Percentiles rank a stretch among this genome's conserved stretches.
Evolutionary conservation across 1,140 invertebrate genomes (phyloP).

Genomic region (Atta texana): DNA sequence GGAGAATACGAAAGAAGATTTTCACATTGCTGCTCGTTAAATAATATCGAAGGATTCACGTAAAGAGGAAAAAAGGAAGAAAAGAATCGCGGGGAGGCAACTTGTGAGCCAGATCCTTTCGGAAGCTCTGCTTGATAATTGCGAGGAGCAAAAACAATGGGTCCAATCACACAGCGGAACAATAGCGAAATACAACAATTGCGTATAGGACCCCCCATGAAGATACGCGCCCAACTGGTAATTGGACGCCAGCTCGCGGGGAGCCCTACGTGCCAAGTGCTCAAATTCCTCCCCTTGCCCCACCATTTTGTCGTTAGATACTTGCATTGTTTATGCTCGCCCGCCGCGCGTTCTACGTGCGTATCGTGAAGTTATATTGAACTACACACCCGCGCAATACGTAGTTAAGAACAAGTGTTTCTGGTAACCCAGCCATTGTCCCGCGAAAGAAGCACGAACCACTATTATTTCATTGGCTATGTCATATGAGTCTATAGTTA

Average conservation of each 20-base stretch:
- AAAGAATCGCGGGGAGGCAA: conserved; percentile 3
- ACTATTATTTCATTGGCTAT: conserved; percentile 46
- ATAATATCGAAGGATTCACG: not conserved
- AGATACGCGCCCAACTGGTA: conserved; percentile 84
- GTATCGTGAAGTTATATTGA: conserved; percentile 51
- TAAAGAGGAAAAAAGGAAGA: not conserved
- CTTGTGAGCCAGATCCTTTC: conserved; percentile 41
- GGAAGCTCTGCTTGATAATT: conserved; percentile 79
- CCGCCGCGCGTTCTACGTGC: conserved; percentile 62
- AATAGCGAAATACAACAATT: conserved; percentile 86
- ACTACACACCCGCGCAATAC: conserved; percentile 54
- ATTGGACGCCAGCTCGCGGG: conserved; percentile 83
- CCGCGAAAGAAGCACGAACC: conserved; percentile 28
- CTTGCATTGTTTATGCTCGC: conserved; percentile 81
- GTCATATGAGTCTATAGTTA: conserved; percentile 23
- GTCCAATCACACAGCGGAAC: conserved; percentile 84
- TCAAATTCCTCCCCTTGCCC: conserved; percentile 66
- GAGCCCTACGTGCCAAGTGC: conserved; percentile 85
- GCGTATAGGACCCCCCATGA: conserved; percentile 86
- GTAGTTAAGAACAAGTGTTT: conserved; percentile 69
- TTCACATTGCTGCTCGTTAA: conserved; percentile 7
- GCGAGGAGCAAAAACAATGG: conserved; percentile 84
- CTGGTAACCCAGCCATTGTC: conserved; percentile 59
- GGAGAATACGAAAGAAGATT: not conserved
- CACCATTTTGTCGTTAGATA: conserved; percentile 64